Base-by-base conservation (phyloP, 2,113 vertebrate genomes). In the Pelecanus crispus region DNA sequence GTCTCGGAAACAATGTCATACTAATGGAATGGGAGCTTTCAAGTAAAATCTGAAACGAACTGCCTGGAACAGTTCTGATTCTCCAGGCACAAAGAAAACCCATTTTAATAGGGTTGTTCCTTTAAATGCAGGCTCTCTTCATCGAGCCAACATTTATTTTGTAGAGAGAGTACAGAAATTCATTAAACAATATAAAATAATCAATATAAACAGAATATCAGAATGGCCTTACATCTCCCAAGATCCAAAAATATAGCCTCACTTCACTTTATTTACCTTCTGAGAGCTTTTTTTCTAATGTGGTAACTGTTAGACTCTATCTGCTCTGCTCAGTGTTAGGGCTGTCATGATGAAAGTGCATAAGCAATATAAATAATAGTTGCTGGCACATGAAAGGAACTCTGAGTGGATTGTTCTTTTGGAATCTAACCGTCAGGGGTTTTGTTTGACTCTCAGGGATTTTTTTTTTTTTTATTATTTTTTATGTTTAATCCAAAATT, bases 311-410 rank as follows among this genome's bases (percentile, higher is more conserved):
- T 96, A 97, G 88, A 73, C 67, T 93, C 79, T 91, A 86, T 93
- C 83, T 96, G 90, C 92, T 97, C 97, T 97, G 96, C 68, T 97
- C 92, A 95, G 44, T 93, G 94, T 97, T 97, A 92, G 67, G 52
- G 92, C 94, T 96, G 96, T 97, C 97, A 97, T 12, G 96, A 97
- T 97, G 95, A 97, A 97, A 97, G 96, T 94, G 95, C 94, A 97
- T 93, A 97, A 97, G 92, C 95, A 94, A 92, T 90, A 95, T 95
- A 96, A 97, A 97, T 97, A 97, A 97, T 95, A 91, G 94, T 84
- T 95, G 95, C 92, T 97, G 97, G 95, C 96, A 97, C 96, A 97
- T 97, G 93, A 97, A 97, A 97, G 94, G 77, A 94, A 47, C 81
- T 92, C 55, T 86, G 82, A 89, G 73, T 83, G 88, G 93, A 95